Evolutionary conservation across 2,888 invertebrate species (phyloP), one percentile per base, ranked within the genome.

Genomic region (Gymnosoma rotundatum): DNA sequence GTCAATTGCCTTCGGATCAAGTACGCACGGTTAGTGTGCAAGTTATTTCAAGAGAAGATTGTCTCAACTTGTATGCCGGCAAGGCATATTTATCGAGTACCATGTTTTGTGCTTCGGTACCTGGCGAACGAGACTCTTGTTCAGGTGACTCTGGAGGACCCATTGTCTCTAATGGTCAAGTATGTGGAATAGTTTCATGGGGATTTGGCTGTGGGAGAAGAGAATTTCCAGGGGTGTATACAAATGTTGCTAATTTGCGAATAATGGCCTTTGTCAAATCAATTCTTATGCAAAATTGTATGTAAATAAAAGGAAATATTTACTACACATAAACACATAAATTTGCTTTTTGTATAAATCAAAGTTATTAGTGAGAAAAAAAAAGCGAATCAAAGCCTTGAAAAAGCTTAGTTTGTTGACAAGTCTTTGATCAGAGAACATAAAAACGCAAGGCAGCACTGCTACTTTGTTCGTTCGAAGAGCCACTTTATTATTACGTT

Each of bases 101-200:
- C 6, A 92, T 92, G 92, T 85, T 92, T 20, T 92, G 91, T 80
- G 91, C 91, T 0, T 86, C 89, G 0, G 83, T 88, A 18, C 86
- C 89, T 0, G 90, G 90, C 10, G 75, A 88, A 3, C 88, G 85
- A 56, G 92, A 92, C 82, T 89, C 92, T 1, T 92, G 92, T 69
- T 88, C 88, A 2, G 92, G 92, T 0, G 92, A 92, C 78, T 92
- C 92, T 2, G 92, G 92, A 7, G 92, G 92, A 3, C 92, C 92
- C 0, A 85, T 89, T 21, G 89, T 91, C 3, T 88, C 87, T 52
- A 88, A 90, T 3, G 89, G 89, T 0, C 86, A 88, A 42, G 88
- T 92, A 87, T 87, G 92, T 94, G 96, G 96, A 38, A 93, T 97
- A 20, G 96, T 96, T 0, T 96, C 96, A 0, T 92, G 90, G 89